Evolutionary conservation across 2,113 vertebrate genomes (phyloP), one percentile per base, ranked within the genome.

Genomic region (Calcarius ornatus): DNA sequence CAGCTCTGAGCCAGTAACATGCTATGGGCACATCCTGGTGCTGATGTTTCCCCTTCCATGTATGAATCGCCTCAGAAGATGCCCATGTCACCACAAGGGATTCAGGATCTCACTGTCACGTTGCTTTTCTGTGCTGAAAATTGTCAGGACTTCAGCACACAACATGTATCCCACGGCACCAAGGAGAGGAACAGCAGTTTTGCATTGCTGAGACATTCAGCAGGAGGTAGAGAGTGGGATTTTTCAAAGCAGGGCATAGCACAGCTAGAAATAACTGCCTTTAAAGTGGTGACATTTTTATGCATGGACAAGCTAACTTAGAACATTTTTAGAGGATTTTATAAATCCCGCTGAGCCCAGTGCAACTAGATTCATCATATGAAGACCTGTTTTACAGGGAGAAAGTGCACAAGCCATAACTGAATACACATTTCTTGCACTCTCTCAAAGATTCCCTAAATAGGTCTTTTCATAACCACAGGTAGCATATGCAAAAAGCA

Each of bases 211-310:
- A 95, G 91, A 71, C 33, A 9, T 73, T 56, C 90, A 85, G 82
- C 94, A 80, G 95, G 81, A 90, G 88, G 76, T 84, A 93, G 76
- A 70, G 94, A 92, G 92, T 92, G 81, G 93, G 78, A 95, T 94
- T 95, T 96, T 95, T 94, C 92, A 86, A 92, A 97, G 81, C 88
- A 92, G 92, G 94, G 69, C 77, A 96, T 27, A 90, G 80, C 93
- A 69, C 92, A 96, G 88, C 90, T 92, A 94, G 93, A 96, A 97
- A 96, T 97, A 96, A 92, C 94, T 88, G 72, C 59, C 81, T 97
- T 94, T 90, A 90, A 94, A 94, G 89, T 76, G 69, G 66, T 95
- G 93, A 92, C 92, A 84, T 96, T 96, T 96, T 95, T 93, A 94
- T 95, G 90, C 81, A 90, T 70, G 86, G 92, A 93, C 92, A 75